Conservation (phyloP, 2,113 vertebrate genomes). For the Cinclus cinclus region DNA sequence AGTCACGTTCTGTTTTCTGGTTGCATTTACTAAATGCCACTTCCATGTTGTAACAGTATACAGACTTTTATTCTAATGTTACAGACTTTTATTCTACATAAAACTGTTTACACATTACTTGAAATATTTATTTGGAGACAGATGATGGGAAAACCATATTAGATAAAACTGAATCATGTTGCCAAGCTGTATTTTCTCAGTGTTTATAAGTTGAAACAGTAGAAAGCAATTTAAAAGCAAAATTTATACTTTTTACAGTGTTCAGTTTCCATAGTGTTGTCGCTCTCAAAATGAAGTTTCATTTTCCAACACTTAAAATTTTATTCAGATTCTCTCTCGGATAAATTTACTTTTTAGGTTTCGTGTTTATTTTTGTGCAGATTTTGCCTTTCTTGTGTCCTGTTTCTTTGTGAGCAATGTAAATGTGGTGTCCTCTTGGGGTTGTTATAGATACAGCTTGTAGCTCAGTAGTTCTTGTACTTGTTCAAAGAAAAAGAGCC, state of each 20-base stretch:
- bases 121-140: not conserved
- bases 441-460: not conserved
- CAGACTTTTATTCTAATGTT: not conserved
- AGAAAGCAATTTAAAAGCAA: conserved; percentile 3
- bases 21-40: not conserved
- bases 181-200: not conserved
- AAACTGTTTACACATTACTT: conserved; percentile 27
- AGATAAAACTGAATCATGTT: not conserved
- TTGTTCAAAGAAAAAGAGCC: not conserved
- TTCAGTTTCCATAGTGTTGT: not conserved
- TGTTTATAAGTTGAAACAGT: not conserved
- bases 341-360: not conserved
- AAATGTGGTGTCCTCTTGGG: rapidly evolving
- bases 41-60: not conserved
- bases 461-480: not conserved
- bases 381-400: not conserved
- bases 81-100: not conserved
- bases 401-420: not conserved
- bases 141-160: not conserved
- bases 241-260: not conserved
- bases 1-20: not conserved
- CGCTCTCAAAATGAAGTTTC: not conserved
- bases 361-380: not conserved
- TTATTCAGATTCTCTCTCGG: not conserved
- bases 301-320: not conserved